These are phyloP conservation scores for Tiaroga cobitis DNA, from an alignment of 2,797 vertebrate genomes.

Conservation along the genomic window DNA sequence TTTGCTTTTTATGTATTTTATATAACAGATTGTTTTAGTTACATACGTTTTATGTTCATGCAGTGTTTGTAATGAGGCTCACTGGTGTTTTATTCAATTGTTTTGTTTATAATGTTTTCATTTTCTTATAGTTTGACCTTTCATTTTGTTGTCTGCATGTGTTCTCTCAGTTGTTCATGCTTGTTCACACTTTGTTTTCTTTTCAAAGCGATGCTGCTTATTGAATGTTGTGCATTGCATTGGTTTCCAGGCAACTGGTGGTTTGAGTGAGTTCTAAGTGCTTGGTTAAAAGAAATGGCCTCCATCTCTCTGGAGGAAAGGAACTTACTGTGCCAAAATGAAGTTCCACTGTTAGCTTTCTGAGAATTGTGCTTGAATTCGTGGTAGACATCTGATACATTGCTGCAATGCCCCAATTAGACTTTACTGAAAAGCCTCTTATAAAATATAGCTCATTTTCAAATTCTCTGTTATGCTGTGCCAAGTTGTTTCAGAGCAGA, in stretches of 20 bases:
- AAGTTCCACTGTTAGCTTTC: slow-evolving; percentile 33
- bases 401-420: slow-evolving; percentile 71
- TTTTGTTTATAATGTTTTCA: slow-evolving; percentile 43
- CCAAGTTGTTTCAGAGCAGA: slow-evolving; percentile 64
- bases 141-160: slow-evolving; percentile 50
- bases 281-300: slow-evolving; percentile 25
- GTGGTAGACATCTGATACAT: slow-evolving; percentile 56
- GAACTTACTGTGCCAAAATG: slow-evolving; percentile 50
- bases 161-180: not conserved
- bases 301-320: not conserved
- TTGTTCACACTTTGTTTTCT: slow-evolving; percentile 18
- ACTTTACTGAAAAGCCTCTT: slow-evolving; percentile 62
- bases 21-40: slow-evolving; percentile 40
- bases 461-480: slow-evolving; percentile 68
- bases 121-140: slow-evolving; percentile 62
- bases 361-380: slow-evolving; percentile 62
- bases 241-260: slow-evolving; percentile 68
- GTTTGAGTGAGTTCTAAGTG: slow-evolving; percentile 48
- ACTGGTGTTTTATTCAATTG: slow-evolving; percentile 17
- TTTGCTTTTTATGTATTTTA: slow-evolving; percentile 32
- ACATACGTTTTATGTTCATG: slow-evolving; percentile 3
- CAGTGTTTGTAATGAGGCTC: slow-evolving; percentile 39
- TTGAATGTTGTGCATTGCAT: slow-evolving; percentile 28
- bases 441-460: slow-evolving; percentile 65
- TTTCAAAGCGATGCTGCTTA: slow-evolving; percentile 17